Evolutionary conservation across 2,888 invertebrate genomes (phyloP).

Genomic region (Unio delphinus): DNA sequence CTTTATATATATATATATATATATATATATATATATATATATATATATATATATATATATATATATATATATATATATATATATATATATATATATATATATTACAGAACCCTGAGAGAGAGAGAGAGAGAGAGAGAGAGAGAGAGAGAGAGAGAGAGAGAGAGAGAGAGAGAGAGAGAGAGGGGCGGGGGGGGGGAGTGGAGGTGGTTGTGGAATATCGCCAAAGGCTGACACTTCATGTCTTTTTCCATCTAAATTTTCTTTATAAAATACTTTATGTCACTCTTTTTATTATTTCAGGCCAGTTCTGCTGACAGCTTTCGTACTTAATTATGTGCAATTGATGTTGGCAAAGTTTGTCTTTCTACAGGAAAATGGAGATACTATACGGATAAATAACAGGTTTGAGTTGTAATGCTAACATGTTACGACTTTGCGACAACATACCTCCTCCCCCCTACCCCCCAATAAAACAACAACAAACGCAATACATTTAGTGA

Average conservation of each 20-base stretch:
- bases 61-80: too few species aligned
- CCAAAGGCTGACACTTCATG: slow-evolving; percentile 3
- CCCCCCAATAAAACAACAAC: slow-evolving; percentile 26
- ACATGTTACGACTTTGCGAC: slow-evolving; percentile 26
- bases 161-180: too few species aligned
- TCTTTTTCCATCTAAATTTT: slow-evolving; percentile 13
- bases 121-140: too few species aligned
- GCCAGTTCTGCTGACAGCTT: slow-evolving; percentile 35
- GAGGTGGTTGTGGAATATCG: too few species aligned
- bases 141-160: too few species aligned
- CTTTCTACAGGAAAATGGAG: slow-evolving; percentile 54
- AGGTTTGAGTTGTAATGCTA: slow-evolving; percentile 46
- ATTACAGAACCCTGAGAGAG: too few species aligned
- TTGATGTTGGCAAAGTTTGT: slow-evolving; percentile 42
- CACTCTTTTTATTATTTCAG: slow-evolving; percentile 30
- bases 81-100: too few species aligned
- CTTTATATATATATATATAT: too few species aligned
- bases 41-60: too few species aligned
- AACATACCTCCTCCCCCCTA: slow-evolving; percentile 6
- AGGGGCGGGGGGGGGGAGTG: too few species aligned
- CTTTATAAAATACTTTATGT: too few species aligned
- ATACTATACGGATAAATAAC: slow-evolving; percentile 53
- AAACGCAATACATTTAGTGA: neutral
- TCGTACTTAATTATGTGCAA: slow-evolving; percentile 44
- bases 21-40: too few species aligned